A percentile compares a stretch with the other conserved stretches of the same genome.
Conservation (phyloP, 2,113 vertebrate genomes). For the Ia io region DNA sequence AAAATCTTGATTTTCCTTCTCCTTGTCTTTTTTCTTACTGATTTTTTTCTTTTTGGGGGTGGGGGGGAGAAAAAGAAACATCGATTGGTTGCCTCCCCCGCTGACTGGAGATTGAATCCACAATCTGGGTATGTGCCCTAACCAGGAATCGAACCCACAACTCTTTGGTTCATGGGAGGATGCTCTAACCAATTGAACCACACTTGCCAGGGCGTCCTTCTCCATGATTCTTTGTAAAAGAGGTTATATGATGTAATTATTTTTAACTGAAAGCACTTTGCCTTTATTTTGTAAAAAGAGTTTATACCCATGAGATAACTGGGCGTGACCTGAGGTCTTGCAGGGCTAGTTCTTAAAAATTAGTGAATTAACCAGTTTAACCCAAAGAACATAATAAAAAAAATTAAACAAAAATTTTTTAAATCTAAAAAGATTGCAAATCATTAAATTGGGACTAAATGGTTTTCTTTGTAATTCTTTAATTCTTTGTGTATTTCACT, state of each 20-base stretch:
- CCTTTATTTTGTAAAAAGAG: background rate
- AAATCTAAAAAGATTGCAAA: background rate
- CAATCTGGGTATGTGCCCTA: background rate
- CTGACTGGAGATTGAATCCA: background rate
- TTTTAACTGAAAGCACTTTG: slow-evolving; percentile 30
- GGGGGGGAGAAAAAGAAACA: background rate
- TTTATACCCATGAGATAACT: background rate
- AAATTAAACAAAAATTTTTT: background rate
- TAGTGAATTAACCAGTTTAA: slow-evolving; percentile 17
- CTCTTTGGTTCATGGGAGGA: background rate
- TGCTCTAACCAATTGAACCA: background rate
- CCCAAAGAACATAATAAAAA: background rate
- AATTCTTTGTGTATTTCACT: background rate
- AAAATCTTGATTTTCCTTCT: background rate
- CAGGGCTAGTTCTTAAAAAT: background rate
- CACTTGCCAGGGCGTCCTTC: background rate
- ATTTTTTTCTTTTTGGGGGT: no score
- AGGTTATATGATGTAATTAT: background rate
- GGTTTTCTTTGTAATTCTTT: background rate
- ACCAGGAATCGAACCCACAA: background rate
- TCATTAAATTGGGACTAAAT: background rate
- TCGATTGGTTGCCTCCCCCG: background rate
- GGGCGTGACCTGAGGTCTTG: background rate
- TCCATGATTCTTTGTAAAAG: background rate
- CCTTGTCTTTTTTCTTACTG: background rate